Percentiles rank a stretch among this genome's conserved stretches.
Evolutionary conservation across 2,113 vertebrate genomes (phyloP).

Genomic region (Platysteira castanea): DNA sequence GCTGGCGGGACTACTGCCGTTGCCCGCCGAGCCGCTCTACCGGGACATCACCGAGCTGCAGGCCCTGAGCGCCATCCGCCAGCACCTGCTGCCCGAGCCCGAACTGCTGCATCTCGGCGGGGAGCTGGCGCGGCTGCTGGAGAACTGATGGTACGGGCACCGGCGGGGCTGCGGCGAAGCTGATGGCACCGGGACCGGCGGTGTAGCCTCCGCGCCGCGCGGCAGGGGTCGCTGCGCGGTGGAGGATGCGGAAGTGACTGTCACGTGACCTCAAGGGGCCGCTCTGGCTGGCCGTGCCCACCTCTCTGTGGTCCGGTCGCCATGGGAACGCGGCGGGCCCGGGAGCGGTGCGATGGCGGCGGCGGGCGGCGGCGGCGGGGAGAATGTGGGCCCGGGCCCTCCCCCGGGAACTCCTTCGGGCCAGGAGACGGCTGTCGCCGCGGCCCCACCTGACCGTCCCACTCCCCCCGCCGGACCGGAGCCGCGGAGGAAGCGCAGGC

Average conservation of each 20-base stretch:
- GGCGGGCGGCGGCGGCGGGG: neutral
- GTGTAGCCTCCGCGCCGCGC: neutral
- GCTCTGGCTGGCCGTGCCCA: neutral
- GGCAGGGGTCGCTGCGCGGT: neutral
- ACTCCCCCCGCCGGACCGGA: neutral
- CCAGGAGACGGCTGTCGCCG: neutral
- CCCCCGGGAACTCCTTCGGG: neutral
- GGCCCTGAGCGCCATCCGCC: slow-evolving; percentile 70
- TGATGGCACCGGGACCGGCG: neutral
- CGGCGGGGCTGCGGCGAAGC: neutral
- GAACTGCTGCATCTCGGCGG: slow-evolving; percentile 67
- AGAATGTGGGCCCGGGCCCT: neutral
- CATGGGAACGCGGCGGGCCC: slow-evolving; percentile 27
- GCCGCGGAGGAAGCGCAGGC: slow-evolving; percentile 45
- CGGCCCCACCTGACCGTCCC: neutral
- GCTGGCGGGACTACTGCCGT: slow-evolving; percentile 86
- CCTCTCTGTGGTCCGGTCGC: neutral
- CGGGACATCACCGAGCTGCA: slow-evolving; percentile 72
- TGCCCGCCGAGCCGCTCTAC: slow-evolving; percentile 78
- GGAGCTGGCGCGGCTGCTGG: slow-evolving; percentile 68
- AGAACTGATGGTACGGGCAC: neutral
- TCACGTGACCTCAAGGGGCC: rapidly evolving
- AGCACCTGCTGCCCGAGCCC: slow-evolving; percentile 71
- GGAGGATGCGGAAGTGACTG: neutral
- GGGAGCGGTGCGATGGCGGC: neutral